Evolutionary conservation across 1,140 invertebrate genomes (phyloP).

Genomic region (Dreissena rostriformis): DNA sequence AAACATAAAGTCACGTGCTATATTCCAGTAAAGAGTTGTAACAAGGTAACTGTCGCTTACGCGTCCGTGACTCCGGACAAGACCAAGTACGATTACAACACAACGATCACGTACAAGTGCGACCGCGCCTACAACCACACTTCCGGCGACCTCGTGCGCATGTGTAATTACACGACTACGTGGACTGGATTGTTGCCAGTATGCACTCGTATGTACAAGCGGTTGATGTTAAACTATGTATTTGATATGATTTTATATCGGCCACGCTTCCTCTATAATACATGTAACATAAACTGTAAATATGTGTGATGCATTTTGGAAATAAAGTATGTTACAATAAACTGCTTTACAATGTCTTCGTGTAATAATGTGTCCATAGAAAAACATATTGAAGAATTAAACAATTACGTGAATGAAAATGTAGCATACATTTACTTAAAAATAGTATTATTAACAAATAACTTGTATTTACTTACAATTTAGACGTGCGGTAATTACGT

Average conservation of each 20-base stretch:
- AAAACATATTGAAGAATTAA: too few relatives aligned
- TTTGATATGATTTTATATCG: not conserved
- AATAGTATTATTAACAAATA: too few relatives aligned
- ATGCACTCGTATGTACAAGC: conserved; percentile 42
- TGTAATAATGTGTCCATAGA: too few relatives aligned
- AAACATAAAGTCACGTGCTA: too few relatives aligned
- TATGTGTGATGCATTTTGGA: not conserved
- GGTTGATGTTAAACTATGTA: too few relatives aligned
- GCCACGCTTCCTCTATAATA: not conserved
- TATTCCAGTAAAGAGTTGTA: conserved; percentile 30
- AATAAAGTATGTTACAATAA: not conserved
- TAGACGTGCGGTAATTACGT: not conserved
- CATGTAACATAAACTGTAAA: not conserved
- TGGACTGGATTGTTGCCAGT: conserved; percentile 39
- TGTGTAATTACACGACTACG: conserved; percentile 11
- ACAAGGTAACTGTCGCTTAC: not conserved
- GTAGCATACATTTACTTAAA: too few relatives aligned
- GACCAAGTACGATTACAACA: conserved; percentile 19
- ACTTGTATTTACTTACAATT: not conserved
- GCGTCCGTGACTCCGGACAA: conserved; percentile 4
- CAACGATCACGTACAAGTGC: conserved; percentile 46
- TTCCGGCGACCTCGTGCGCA: conserved; percentile 21
- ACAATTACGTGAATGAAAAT: too few relatives aligned
- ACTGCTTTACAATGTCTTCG: too few relatives aligned
- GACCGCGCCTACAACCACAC: conserved; percentile 22